Base-by-base conservation (phyloP, 2,797 vertebrate species). In the Ptychobarbus kaznakovi region DNA sequence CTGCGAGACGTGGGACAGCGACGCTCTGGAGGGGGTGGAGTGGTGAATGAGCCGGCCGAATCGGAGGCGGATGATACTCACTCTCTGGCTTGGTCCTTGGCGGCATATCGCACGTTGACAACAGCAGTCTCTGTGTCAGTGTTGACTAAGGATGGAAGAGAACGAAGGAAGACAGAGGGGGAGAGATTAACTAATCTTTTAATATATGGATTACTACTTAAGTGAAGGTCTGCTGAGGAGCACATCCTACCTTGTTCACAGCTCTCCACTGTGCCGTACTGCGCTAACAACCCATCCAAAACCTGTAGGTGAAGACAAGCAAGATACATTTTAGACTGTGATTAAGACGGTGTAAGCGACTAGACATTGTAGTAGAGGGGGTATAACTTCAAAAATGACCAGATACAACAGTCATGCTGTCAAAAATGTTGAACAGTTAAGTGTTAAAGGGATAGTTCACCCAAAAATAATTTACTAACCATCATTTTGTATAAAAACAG, bases 101-200 rank as follows among this genome's bases (percentile, higher is more conserved):
- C 96, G 92, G 92, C 96, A 51, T 99, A 99, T 87, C 97, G 97
- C 91, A 99, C 98, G 89, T 99, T 99, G 93, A 99, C 98, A 70
- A 99, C 98, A 78, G 98, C 98, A 75, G 98, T 99, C 93, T 99
- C 98, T 2, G 97, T 99, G 89, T 99, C 98, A 88, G 98, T 99
- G 96, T 99, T 99, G 93, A 99, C 98, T 99, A 89, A 22, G 53
- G 74, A 81, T 89, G 91, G 91, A 91, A 89, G 12, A 68, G 18
- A 74, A 6, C n/a, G 32, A 12, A 66, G 32, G 53, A 42, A 25
- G 3, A 75, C 28, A 53, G 12, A 65, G 53, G 42, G 16, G 22
- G 1, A 53, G 56, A 74, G 76, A 68, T 75, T 46, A 73, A 40
- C 13, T 3, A 61, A 70, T 25, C 15, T 74, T 42, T 44, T 79